Conservation (phyloP, 2,797 vertebrate species). For the Pseudocheirus occidentalis region DNA sequence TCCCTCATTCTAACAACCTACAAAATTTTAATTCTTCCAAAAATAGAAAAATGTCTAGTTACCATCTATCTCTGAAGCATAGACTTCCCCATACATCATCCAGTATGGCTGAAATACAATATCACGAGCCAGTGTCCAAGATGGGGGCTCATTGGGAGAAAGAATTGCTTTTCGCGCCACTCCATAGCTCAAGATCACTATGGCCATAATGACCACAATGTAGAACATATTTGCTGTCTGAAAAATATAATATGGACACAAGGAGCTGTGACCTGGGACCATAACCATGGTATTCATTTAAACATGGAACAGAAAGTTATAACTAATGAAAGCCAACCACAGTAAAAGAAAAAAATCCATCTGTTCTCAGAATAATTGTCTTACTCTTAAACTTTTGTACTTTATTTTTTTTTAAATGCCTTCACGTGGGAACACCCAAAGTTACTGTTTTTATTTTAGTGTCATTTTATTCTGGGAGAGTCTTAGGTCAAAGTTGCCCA, state of each 20-base stretch:
- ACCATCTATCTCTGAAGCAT: constrained; percentile 93
- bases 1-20: not conserved
- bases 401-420: not conserved
- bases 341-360: not conserved
- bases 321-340: not conserved
- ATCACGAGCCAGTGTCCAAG: constrained; percentile 93
- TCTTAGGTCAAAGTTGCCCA: not conserved
- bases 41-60: constrained; percentile 63
- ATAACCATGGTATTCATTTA: not conserved
- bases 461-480: not conserved
- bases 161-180: constrained; percentile 96
- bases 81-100: constrained; percentile 99
- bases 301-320: not conserved
- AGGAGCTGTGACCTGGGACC: not conserved
- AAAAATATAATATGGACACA: constrained; percentile 45
- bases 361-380: not conserved
- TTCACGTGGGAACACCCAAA: not conserved
- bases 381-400: not conserved
- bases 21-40: not conserved
- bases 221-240: constrained; percentile 99
- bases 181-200: constrained; percentile 95
- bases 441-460: not conserved
- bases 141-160: constrained; percentile 92
- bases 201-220: constrained; percentile 98
- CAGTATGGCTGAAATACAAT: constrained; percentile 97